These are phyloP conservation scores for Labia minor DNA, from an alignment of 2,888 invertebrate genomes.

Conservation along the genomic window DNA sequence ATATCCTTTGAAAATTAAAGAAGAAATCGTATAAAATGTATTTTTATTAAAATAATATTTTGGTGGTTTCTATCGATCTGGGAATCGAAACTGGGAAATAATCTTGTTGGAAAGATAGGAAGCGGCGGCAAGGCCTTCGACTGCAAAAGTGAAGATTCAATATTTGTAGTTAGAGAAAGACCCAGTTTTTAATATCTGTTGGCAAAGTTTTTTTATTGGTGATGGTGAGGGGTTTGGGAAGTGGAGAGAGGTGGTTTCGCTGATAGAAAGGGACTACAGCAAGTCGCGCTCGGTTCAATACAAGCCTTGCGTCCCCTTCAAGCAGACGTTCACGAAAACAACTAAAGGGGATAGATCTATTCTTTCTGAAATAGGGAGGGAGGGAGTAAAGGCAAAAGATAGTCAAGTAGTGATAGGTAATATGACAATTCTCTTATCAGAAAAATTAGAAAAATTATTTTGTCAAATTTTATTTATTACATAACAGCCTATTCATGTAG, in stretches of 20 bases:
- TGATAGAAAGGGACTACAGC: not conserved
- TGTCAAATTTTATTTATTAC: no score
- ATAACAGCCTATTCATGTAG: no score
- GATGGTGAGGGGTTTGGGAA: not conserved
- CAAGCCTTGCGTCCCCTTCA: not conserved
- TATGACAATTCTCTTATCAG: no score
- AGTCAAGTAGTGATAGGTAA: no score
- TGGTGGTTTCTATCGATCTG: no score
- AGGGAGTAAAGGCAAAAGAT: no score
- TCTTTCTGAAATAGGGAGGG: no score
- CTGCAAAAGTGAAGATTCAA: not conserved
- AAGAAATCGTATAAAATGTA: no score
- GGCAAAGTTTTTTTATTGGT: not conserved
- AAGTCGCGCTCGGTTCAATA: not conserved
- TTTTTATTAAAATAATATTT: no score
- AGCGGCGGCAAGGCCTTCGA: not conserved
- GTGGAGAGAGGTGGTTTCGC: not conserved
- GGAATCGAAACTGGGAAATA: not conserved
- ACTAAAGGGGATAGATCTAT: not conserved
- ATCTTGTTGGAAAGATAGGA: not conserved
- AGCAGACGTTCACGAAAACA: conserved; percentile 7
- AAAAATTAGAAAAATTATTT: no score
- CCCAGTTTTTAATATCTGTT: conserved; percentile 13
- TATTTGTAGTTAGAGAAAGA: conserved; percentile 1
- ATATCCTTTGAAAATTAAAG: no score